Evolutionary conservation across 2,888 invertebrate genomes (phyloP).

Genomic region (Rhagophthalmus giganteus): DNA sequence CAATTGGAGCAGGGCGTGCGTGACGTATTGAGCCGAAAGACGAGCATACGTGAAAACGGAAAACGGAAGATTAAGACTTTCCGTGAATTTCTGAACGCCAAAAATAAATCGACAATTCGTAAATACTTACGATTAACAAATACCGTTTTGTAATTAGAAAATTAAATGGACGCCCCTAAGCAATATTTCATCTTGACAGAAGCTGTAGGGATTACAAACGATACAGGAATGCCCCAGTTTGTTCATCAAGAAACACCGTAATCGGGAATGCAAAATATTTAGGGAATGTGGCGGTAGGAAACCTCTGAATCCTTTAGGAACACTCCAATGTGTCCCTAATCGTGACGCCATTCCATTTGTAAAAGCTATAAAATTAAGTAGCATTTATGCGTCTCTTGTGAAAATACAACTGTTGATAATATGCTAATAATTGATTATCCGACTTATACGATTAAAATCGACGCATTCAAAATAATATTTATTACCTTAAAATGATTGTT

Average conservation of each 20-base stretch:
- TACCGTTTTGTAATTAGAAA: too few relatives aligned
- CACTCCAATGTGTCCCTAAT: constrained; percentile 1
- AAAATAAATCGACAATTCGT: too few relatives aligned
- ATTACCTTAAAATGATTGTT: too few relatives aligned
- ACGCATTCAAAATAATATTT: neutral
- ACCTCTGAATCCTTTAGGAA: constrained; percentile 9
- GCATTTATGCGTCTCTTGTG: too few relatives aligned
- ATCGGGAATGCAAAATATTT: constrained; percentile 15
- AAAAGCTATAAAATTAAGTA: neutral
- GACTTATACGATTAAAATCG: neutral
- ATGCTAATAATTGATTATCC: too few relatives aligned
- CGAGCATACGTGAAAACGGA: constrained; percentile 29
- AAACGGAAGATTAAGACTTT: constrained; percentile 23
- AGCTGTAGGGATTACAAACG: constrained; percentile 1
- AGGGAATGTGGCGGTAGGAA: constrained; percentile 10
- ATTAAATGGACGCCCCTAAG: too few relatives aligned
- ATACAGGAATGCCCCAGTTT: constrained; percentile 8
- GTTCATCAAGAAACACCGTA: constrained; percentile 12
- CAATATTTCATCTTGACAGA: neutral
- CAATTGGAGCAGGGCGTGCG: constrained; percentile 38
- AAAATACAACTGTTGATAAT: too few relatives aligned
- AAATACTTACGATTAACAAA: too few relatives aligned
- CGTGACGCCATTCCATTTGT: too few relatives aligned
- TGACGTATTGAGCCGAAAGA: constrained; percentile 41
- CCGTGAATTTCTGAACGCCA: too few relatives aligned